These are phyloP conservation scores for Drosophila trichaetosa DNA, from an alignment of 2,888 invertebrate genomes.

Conservation along the genomic window DNA sequence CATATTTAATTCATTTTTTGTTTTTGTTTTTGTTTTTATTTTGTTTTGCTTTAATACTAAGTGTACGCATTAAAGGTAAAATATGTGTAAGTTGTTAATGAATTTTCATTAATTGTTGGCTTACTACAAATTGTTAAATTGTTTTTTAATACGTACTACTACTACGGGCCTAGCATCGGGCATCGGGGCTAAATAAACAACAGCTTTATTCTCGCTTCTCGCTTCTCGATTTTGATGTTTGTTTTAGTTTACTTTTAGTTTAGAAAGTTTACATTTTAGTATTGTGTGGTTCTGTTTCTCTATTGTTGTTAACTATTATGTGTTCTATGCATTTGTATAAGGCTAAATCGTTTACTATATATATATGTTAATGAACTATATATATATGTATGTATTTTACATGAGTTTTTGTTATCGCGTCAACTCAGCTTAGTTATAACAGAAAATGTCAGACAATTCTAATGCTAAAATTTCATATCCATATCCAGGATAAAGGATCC, in stretches of 20 bases:
- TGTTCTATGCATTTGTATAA: conserved; percentile 36
- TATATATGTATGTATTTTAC: conserved; percentile 40
- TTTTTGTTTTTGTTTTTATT: conserved; percentile 19
- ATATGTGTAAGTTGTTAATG: conserved; percentile 60
- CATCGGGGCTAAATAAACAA: conserved; percentile 35
- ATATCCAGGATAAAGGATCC: conserved; percentile 7
- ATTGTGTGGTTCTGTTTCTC: conserved; percentile 41
- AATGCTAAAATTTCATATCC: conserved; percentile 46
- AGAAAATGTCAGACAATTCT: conserved; percentile 49
- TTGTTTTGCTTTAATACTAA: conserved; percentile 62
- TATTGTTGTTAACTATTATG: conserved; percentile 8
- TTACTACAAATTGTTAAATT: conserved; percentile 12
- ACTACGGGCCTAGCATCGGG: conserved; percentile 23
- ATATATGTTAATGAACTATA: conserved; percentile 4
- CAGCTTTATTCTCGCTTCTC: conserved; percentile 15
- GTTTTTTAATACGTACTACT: no score
- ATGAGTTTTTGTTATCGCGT: conserved; percentile 15
- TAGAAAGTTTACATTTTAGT: conserved; percentile 38
- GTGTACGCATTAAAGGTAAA: conserved; percentile 71
- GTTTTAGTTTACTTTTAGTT: conserved; percentile 10
- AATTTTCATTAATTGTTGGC: conserved; percentile 43
- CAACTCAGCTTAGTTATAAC: conserved; percentile 27
- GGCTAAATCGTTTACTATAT: conserved; percentile 50
- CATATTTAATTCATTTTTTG: not conserved
- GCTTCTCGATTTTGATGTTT: conserved; percentile 2